phyloP scores from a whole-genome alignment of 2,113 vertebrate species.

The Ceratotherium simum region DNA sequence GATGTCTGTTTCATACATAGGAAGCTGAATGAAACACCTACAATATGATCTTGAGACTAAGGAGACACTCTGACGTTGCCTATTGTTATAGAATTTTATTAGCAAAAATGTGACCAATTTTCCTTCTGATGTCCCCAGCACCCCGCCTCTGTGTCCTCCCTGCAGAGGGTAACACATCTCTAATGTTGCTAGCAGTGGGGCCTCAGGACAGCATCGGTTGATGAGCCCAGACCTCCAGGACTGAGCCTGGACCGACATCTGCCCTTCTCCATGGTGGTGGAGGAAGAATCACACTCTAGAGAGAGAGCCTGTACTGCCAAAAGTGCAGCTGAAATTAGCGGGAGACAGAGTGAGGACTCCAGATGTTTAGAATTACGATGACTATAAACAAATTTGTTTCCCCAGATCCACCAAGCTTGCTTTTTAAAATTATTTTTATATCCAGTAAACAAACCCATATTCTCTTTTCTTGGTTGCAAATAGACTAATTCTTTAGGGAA shows the following conservation, averaged over 20 bases:
- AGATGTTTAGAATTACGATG: conserved; percentile 69
- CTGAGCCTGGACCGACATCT: neutral
- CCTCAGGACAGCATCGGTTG: neutral
- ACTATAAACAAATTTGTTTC: conserved; percentile 54
- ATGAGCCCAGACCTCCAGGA: neutral
- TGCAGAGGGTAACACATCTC: neutral
- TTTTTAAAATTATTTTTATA: conserved; percentile 73
- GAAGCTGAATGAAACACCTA: neutral
- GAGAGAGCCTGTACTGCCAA: neutral
- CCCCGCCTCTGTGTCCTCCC: neutral
- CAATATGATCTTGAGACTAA: neutral
- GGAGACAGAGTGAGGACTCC: conserved; percentile 26
- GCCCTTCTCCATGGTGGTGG: accelerated
- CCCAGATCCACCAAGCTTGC: conserved; percentile 14
- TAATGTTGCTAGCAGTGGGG: neutral
- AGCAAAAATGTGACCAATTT: neutral
- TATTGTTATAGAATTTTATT: neutral
- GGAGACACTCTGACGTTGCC: neutral
- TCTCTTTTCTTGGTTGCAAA: conserved; percentile 63
- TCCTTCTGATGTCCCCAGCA: neutral
- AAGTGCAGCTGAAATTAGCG: conserved; percentile 6
- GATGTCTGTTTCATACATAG: neutral
- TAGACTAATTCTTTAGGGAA: conserved; percentile 63
- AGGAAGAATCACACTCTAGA: neutral
- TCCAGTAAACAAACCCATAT: conserved; percentile 73